Base-by-base conservation (phyloP, 1,140 invertebrate genomes). In the Lordiphosa mommai region DNA sequence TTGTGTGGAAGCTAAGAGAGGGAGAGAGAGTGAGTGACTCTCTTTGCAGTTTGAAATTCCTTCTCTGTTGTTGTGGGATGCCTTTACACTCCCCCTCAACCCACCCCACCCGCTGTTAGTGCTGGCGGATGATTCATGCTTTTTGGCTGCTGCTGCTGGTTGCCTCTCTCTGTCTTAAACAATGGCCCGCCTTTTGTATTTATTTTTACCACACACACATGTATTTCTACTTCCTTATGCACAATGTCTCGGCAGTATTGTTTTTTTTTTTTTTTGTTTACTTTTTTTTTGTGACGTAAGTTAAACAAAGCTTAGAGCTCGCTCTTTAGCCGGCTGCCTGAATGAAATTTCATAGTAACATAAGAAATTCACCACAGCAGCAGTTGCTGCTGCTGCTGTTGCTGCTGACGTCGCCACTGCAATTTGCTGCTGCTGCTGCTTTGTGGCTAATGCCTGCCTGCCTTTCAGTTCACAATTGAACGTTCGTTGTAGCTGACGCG, bases 111-210 rank as follows among this genome's bases (percentile, higher is more conserved):
- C 37, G 37, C 41, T 17, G 9, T 36, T 29, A 8, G n/a, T 23
- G 16, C 41, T 41, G 48, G 41, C 49, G 37, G 77, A 84, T 82
- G 77, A 82, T 84, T 82, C 77, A 84, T 85, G 67, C 56, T 72
- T 70, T 59, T 53, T 60, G 72, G 40, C 52, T 58, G 43, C 37
- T 40, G 32, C 61, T 74, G 73, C 69, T 72, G 56, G 34, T 16
- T 36, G 34, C 20, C n/a, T 10, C n/a, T 2, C 17, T 27, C 16
- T 13, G 13, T 16, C 20, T 41, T 34, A 72, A 72, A 55, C 64
- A 68, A 68, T 68, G 55, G 51, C 44, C 41, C 33, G 48, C 23
- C 16, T 30, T 32, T 32, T 57, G 48, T 43, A 66, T 66, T 66
- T 55, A 55, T 43, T 58, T 66, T 66, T 32, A 46, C 38, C 64